Base-by-base conservation (phyloP, 1,140 invertebrate species). In the Fopius arisanus region DNA sequence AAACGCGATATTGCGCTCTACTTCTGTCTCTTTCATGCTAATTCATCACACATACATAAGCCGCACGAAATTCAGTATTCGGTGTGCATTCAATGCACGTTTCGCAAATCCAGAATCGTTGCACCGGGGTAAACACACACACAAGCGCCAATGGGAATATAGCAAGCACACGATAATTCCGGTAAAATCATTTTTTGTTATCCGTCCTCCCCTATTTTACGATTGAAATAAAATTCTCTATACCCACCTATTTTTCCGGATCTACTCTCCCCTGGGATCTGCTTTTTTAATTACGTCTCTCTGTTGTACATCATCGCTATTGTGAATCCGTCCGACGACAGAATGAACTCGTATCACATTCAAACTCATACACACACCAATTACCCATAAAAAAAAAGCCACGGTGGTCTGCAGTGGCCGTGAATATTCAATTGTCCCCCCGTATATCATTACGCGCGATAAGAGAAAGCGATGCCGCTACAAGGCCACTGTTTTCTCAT, bases 11-110 rank as follows among this genome's bases (percentile, higher is more conserved):
- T 26, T 14, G 54, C 54, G 54, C 54, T 59, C 54, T 26, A 59
- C 21, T 59, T 59, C 54, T 59, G 23, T 59, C 54, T 59, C 54
- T 59, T 59, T 59, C 19, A 59, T 26, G 54, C 23, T 59, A 59
- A 59, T 28, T 59, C 54, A 59, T 28, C 54, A 21, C 19, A 28
- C 23, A 59, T 12, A 59, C 54, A 59, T 59, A 23, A 59, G 54
- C 54, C 19, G 19, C 26, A 59, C 14, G 23, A 14, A 59, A 59
- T 59, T 28, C 54, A 19, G 23, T 59, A 28, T 59, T 59, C 54
- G 3, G 54, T 19, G 19, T 59, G 54, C 54, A 59, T 26, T 59
- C 54, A 59, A 59, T 59, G 19, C 54, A 59, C 54, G 54, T 26
- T 59, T 59, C 19, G 54, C 26, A 59, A 59, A 59, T 26, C 54